Conservation (phyloP, 2,113 vertebrate species). For the Otus sunia region DNA sequence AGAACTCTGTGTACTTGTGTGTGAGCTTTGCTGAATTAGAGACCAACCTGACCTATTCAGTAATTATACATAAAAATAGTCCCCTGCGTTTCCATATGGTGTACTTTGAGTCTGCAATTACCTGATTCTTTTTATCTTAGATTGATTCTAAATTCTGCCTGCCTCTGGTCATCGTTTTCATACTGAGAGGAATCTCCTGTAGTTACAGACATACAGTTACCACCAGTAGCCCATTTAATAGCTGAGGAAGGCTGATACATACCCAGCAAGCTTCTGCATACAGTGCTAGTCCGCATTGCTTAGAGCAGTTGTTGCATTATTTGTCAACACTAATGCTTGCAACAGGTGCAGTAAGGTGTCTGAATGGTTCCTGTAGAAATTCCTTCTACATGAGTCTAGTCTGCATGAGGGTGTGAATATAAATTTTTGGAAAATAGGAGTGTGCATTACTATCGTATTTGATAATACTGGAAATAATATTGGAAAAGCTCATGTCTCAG, state of each 20-base stretch:
- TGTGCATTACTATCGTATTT: neutral
- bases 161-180: neutral
- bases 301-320: neutral
- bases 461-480: neutral
- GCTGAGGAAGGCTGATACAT: neutral
- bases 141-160: neutral
- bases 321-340: neutral
- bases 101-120: neutral
- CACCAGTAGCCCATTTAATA: neutral
- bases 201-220: neutral
- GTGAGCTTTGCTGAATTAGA: neutral
- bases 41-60: neutral
- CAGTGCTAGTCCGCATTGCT: no score
- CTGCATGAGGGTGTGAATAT: neutral
- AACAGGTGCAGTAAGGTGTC: accelerated
- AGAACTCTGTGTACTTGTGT: neutral
- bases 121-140: neutral
- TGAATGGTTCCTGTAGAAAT: neutral
- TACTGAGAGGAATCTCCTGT: neutral
- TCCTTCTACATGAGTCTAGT: neutral
- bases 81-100: neutral
- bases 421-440: neutral
- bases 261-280: neutral
- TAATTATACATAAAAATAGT: neutral
- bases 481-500: neutral